These are phyloP conservation scores for Blastobasis lacticolella DNA, from an alignment of 2,888 invertebrate genomes.

Conservation along the genomic window DNA sequence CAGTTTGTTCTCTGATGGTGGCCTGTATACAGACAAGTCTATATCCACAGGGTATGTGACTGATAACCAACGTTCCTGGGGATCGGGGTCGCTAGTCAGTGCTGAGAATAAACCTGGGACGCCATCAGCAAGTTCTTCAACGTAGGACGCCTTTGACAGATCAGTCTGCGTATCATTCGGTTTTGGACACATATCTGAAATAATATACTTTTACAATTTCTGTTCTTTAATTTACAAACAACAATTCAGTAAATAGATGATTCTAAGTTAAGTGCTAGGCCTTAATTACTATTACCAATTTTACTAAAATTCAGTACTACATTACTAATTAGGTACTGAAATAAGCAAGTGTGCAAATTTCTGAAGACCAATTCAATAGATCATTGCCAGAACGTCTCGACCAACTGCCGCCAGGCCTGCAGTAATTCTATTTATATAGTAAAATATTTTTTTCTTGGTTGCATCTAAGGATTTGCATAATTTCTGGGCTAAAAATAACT, in stretches of 20 bases:
- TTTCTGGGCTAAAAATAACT: no score
- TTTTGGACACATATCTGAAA: constrained; percentile 90
- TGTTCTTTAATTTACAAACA: background rate
- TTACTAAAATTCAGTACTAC: no score
- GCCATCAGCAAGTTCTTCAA: constrained; percentile 88
- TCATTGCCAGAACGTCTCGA: no score
- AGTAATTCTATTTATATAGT: no score
- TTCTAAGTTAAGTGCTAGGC: no score
- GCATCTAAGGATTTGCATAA: no score
- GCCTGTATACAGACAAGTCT: constrained; percentile 77
- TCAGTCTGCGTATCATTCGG: constrained; percentile 84
- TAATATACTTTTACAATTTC: background rate
- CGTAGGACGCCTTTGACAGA: constrained; percentile 84
- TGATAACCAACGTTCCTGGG: constrained; percentile 86
- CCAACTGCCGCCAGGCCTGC: no score
- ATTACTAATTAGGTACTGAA: no score
- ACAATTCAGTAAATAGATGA: background rate
- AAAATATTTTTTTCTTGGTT: no score
- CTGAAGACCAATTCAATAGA: no score
- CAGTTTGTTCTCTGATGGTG: constrained; percentile 79
- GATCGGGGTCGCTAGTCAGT: constrained; percentile 85
- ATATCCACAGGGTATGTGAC: constrained; percentile 86
- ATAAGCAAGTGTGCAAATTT: no score
- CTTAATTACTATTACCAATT: no score
- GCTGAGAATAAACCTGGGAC: constrained; percentile 89